Evolutionary conservation across 2,797 vertebrate genomes (phyloP), one percentile per base, ranked within the genome.

Genomic region (Sciurus carolinensis): DNA sequence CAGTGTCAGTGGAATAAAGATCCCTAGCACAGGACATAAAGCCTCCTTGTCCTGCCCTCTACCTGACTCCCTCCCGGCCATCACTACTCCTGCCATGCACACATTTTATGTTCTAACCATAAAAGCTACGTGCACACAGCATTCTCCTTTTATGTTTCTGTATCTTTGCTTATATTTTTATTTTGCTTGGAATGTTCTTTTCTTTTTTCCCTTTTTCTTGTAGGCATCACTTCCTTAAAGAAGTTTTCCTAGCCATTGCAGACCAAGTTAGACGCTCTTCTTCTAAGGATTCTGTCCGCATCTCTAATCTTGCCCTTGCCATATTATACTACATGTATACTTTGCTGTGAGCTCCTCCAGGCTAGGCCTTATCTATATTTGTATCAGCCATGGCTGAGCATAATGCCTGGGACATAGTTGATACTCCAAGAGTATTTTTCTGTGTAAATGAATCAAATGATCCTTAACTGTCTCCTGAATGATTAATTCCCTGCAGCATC

Each of bases 381-480:
- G 24, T 75, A 44, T 79, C 33, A 83, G 17, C 20, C 30, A n/a
- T 13, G 30, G 54, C 36, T 7, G 8, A 85, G 57, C 28, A 52
- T 52, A 59, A 72, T 66, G 66, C 42, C 47, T 73, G 50, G 66
- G 47, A 87, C 59, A 33, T 76, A 86, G 69, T 59, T 94, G 36
- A 36, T 77, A 62, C 30, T 91, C 33, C 81, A 20, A 69, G 96
- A 87, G 39, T 90, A 83, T 89, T 75, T 83, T 17, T 17, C 79
- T 67, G 10, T 17, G 22, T 79, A 85, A 76, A 73, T 80, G 44
- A 91, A 64, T 86, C 50, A 72, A 95, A 73, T 33, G 83, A 84
- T 91, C 59, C 77, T 94, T 59, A 94, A 50, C 67, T 66, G 17
- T 64, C 66, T 91, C 59, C 47, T 17, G 36, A 93, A 67, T 94